Conservation (phyloP, 2,113 vertebrate genomes). For the Siniperca knerii region DNA sequence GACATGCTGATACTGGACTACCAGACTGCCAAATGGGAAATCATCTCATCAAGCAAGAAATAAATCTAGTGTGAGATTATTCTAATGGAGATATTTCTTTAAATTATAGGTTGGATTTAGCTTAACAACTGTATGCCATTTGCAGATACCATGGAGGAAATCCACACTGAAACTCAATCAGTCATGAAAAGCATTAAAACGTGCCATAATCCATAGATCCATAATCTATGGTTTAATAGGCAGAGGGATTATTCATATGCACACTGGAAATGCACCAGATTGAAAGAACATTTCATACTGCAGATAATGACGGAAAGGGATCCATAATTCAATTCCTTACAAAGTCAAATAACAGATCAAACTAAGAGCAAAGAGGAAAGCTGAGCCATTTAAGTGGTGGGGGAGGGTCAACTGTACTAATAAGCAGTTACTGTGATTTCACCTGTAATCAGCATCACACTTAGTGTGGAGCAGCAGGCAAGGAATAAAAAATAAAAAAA, state of each 20-base stretch:
- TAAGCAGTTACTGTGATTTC: not conserved
- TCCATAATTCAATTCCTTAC: not conserved
- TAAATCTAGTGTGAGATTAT: not conserved
- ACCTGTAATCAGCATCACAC: not conserved
- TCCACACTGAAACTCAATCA: slow-evolving; percentile 20
- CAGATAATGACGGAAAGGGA: not conserved
- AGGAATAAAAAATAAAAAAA: not conserved
- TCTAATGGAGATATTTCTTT: not conserved
- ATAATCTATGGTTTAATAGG: not conserved
- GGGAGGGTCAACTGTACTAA: not conserved
- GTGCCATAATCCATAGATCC: not conserved
- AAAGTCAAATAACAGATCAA: slow-evolving; percentile 15
- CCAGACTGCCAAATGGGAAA: not conserved
- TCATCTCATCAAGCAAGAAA: not conserved
- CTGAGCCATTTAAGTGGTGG: not conserved
- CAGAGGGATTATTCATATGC: slow-evolving; percentile 27
- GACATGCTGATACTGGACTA: not conserved
- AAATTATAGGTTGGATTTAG: not conserved
- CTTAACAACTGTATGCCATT: not conserved
- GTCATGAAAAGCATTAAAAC: not conserved
- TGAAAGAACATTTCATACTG: slow-evolving; percentile 29
- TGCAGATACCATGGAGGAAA: not conserved
- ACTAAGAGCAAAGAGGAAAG: slow-evolving; percentile 4
- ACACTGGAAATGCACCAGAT: not conserved
- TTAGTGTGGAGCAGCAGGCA: slow-evolving; percentile 7